Evolutionary conservation across 2,113 vertebrate species (phyloP).

Genomic region (Choloepus hoffmanni): DNA sequence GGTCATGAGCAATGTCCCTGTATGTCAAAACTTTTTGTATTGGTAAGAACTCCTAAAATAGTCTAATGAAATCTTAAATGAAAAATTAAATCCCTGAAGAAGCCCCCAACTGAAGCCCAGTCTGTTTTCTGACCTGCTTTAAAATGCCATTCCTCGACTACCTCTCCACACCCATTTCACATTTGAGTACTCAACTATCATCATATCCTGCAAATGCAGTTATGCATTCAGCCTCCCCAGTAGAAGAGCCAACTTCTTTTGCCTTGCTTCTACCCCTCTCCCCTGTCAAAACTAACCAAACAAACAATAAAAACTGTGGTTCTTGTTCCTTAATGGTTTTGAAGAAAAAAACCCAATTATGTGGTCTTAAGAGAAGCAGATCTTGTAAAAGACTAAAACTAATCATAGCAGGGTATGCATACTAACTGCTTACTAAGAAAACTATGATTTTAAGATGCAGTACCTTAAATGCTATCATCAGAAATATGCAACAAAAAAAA

Average conservation of each 20-base stretch:
- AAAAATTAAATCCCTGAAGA: background rate
- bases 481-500: constrained; percentile 28
- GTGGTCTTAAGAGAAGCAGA: background rate
- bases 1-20: background rate
- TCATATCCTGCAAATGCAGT: background rate
- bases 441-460: background rate
- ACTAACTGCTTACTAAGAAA: constrained; percentile 32
- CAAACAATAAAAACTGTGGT: background rate
- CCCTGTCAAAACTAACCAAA: background rate
- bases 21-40: background rate
- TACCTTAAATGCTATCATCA: background rate
- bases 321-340: background rate
- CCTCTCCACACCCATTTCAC: background rate
- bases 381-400: background rate
- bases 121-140: background rate
- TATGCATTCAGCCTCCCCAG: background rate
- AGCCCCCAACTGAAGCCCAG: background rate
- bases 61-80: background rate
- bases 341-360: constrained; percentile 21
- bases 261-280: background rate
- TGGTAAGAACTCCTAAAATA: background rate
- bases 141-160: background rate
- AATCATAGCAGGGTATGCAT: background rate
- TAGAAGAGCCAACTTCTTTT: background rate
- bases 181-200: background rate